Conservation (phyloP, 2,797 vertebrate genomes). For the Centroberyx gerrardi region DNA sequence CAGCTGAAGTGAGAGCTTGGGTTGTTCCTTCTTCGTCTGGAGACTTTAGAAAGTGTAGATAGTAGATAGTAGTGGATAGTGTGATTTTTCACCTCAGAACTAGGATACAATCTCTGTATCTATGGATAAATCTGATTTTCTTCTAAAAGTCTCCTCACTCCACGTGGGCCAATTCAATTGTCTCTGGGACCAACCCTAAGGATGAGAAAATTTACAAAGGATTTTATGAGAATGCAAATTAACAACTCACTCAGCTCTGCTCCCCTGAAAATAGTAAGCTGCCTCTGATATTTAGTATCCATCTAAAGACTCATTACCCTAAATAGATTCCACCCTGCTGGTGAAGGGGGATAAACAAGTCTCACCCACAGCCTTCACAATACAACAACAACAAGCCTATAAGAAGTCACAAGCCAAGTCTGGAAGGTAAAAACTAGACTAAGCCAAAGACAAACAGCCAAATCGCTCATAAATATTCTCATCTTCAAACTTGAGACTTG, state of each 20-base stretch:
- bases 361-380: slow-evolving; percentile 33
- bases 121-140: too few relatives aligned
- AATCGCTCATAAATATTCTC: too few relatives aligned
- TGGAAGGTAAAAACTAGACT: not conserved
- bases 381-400: too few relatives aligned
- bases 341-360: slow-evolving; percentile 24
- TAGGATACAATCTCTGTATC: too few relatives aligned
- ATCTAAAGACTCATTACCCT: not conserved
- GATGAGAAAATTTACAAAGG: too few relatives aligned
- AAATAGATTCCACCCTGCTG: not conserved
- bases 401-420: not conserved
- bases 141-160: not conserved
- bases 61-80: not conserved
- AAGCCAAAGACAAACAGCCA: too few relatives aligned
- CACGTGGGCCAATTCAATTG: not conserved
- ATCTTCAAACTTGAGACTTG: not conserved
- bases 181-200: not conserved
- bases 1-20: not conserved
- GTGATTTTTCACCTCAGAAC: not conserved
- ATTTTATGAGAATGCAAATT: not conserved
- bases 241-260: not conserved
- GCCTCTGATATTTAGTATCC: not conserved
- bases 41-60: not conserved
- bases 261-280: not conserved
- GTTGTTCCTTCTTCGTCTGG: not conserved